phyloP scores from a whole-genome alignment of 2,797 vertebrate species.

The Lutjanus argentimaculatus region DNA sequence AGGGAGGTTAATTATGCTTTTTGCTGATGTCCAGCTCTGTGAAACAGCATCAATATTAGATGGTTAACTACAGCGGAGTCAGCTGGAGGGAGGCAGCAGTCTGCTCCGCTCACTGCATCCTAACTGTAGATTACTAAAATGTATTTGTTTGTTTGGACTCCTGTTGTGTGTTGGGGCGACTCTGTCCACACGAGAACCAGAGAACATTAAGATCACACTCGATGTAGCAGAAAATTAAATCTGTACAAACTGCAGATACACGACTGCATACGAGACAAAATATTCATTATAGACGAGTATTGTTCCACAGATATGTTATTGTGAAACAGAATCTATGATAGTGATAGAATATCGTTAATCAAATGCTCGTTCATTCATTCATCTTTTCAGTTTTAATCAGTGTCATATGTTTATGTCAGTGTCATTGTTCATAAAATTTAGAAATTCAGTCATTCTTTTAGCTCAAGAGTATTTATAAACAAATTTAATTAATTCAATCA shows the following conservation, averaged over 20 bases:
- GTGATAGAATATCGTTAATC: no score
- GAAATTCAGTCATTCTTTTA: no score
- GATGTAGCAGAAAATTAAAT: constrained; percentile 34
- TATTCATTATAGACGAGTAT: no score
- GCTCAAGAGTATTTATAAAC: no score
- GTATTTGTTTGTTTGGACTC: not conserved
- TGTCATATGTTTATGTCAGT: no score
- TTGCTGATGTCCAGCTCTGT: constrained; percentile 36
- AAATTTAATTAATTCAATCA: no score
- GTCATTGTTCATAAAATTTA: no score
- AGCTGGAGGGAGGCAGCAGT: not conserved
- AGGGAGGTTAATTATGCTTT: constrained; percentile 53
- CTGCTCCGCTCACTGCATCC: not conserved
- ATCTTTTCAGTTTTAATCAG: no score
- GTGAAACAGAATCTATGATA: no score
- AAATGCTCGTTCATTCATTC: not conserved
- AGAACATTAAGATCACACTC: not conserved
- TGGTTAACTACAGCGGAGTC: not conserved
- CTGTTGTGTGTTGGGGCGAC: not conserved
- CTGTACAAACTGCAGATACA: not conserved
- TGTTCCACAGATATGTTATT: not conserved
- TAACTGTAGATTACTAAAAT: no score
- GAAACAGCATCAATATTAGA: constrained; percentile 29
- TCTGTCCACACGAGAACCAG: not conserved
- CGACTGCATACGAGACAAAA: not conserved